These are phyloP conservation scores for Cephus pulcher DNA, from an alignment of 2,888 invertebrate genomes.

Conservation along the genomic window DNA sequence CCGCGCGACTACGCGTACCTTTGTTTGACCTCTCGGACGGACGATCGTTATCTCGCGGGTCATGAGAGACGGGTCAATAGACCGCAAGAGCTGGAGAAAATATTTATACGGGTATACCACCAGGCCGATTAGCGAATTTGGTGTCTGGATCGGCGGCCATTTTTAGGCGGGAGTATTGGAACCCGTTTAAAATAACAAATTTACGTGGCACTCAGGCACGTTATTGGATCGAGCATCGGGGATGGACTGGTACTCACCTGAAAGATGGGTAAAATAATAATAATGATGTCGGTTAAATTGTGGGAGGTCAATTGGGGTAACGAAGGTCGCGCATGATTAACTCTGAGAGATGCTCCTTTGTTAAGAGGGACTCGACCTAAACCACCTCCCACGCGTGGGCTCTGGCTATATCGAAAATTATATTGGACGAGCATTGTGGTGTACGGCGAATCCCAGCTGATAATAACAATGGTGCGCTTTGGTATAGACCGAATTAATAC, in stretches of 20 bases:
- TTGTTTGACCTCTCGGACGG: slow-evolving; percentile 24
- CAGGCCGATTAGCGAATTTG: not conserved
- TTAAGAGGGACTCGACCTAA: not conserved
- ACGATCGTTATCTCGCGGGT: not conserved
- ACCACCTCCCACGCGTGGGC: not conserved
- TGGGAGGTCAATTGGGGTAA: not conserved
- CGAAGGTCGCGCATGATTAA: not conserved
- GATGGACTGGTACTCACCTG: slow-evolving; percentile 41
- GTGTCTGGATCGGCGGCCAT: not conserved
- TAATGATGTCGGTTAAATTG: not conserved
- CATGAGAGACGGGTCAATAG: not conserved
- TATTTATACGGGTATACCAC: not conserved
- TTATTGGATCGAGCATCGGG: not conserved
- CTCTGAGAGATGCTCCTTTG: not conserved
- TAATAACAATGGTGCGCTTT: not conserved
- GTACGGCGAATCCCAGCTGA: not conserved
- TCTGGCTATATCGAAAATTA: not conserved
- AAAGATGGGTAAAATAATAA: slow-evolving; percentile 28
- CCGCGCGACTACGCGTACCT: slow-evolving; percentile 8
- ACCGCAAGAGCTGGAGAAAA: not conserved
- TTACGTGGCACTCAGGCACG: too few species aligned
- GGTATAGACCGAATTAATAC: not conserved
- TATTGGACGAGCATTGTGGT: not conserved
- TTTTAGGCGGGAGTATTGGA: not conserved
- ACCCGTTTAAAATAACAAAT: not conserved